phyloP scores from a whole-genome alignment of 2,797 vertebrate genomes.

The Rhinogobio ventralis region DNA sequence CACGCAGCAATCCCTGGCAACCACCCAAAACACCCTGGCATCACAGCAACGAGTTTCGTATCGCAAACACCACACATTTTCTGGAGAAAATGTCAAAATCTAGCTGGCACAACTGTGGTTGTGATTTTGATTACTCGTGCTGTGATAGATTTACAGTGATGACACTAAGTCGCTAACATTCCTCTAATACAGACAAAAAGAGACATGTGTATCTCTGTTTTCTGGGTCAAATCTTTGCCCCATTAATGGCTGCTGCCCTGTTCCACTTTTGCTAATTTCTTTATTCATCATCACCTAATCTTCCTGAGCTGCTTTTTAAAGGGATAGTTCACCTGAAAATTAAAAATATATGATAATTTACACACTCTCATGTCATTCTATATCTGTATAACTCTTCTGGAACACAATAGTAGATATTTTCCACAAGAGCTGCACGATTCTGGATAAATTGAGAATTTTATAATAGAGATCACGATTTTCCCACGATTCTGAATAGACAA shows the following conservation, averaged over 20 bases:
- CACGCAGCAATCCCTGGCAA: constrained; percentile 15
- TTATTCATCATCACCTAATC: constrained; percentile 43
- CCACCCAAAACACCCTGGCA: neutral
- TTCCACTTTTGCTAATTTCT: constrained; percentile 65
- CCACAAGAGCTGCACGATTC: neutral
- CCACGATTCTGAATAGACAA: too few species aligned
- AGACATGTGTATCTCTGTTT: constrained; percentile 17
- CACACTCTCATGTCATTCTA: neutral
- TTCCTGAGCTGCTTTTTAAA: constrained; percentile 16
- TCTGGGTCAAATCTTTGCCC: constrained; percentile 42
- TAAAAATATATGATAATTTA: neutral
- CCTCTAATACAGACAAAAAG: constrained; percentile 6
- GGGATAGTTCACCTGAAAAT: neutral
- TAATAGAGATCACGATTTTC: too few species aligned
- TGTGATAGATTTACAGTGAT: neutral
- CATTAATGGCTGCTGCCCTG: constrained; percentile 43
- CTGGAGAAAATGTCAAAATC: neutral
- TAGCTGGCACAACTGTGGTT: neutral
- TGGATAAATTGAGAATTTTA: too few species aligned
- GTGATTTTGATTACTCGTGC: neutral
- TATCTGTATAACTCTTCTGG: neutral
- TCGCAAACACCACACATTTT: neutral
- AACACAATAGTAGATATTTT: neutral
- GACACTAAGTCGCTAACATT: neutral
- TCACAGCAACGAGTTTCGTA: neutral